Base-by-base conservation (phyloP, 2,113 vertebrate genomes). In the Haliaeetus leucogaster region DNA sequence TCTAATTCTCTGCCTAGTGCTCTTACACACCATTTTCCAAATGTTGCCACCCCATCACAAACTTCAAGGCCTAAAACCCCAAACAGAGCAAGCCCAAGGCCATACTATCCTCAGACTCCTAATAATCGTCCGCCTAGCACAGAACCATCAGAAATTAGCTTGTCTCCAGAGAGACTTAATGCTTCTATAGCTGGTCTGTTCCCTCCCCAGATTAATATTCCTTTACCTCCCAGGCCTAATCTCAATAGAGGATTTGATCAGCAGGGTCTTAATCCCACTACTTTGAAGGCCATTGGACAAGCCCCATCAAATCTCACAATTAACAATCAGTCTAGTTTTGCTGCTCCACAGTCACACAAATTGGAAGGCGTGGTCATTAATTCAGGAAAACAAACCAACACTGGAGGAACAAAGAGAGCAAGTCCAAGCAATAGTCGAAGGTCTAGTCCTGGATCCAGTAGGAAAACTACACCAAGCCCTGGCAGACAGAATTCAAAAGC, bases 151-250 rank as follows among this genome's bases (percentile, higher is more conserved):
- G 99, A 99, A 98, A 99, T 99, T 26, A 99, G 99, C 96, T 98
- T 99, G 62, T 99, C 99, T 87, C 99, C 99, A 65, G 99, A 99
- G 97, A 99, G 99, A 96, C 98, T 99, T 76, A 99, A 99, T 87
- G 99, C 99, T 68, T 99, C 99, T 43, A 99, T 99, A 95, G 99
- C 99, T 91, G 99, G 99, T 61, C 98, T 99, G 30, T 99, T 99
- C 83, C 99, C 99, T 92, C 99, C 99, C 48, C 99, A 99, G 90
- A 99, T 99, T 91, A 99, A 99, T 99, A 99, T 99, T 98, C 99
- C 99, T 96, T 98, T 99, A 92, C 99, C 99, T 97, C 99, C 99
- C 18, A 98, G 99, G 95, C 99, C 99, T 79, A 99, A 98, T 96
- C 97, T 99, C 93, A 99, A 98, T 74, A 98, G 99, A 95, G 99